Evolutionary conservation across 2,888 invertebrate genomes (phyloP), one percentile per base, ranked within the genome.

Genomic region (Odontomyia ornata): DNA sequence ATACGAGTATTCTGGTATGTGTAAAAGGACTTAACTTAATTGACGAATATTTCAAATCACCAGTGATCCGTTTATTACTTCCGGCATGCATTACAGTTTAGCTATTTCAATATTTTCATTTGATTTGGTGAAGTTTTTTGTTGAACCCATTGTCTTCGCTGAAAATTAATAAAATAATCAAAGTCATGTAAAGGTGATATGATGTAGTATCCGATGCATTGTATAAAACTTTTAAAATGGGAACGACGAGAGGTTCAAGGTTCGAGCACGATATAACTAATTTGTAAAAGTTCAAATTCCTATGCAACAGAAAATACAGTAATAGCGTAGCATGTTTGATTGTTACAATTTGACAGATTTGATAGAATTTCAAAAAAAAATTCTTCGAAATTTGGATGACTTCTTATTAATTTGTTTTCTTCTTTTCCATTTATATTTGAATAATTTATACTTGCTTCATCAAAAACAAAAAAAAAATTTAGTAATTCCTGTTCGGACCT

Each of bases 91-190:
- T n/a, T n/a, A n/a, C n/a, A n/a, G n/a, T n/a, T n/a, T n/a, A n/a
- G n/a, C n/a, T n/a, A n/a, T n/a, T n/a, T n/a, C n/a, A n/a, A n/a
- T n/a, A n/a, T n/a, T n/a, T n/a, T n/a, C n/a, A n/a, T n/a, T n/a
- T n/a, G 85, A 95, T 95, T 85, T 94, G 93, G 85, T 99, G 99
- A 47, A 99, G 92, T 80, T 92, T 92, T 85, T 95, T 96, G 86
- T 98, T 99, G 83, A 99, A 97, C 0, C 92, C 89, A 81, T 98
- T 97, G 85, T 99, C 99, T 87, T 99, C 99, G 52, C 97, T 98
- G 4, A 99, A 88, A 82, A 99, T 98, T 1, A 99, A 89, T 30
- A 99, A 88, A 43, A 99, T 95, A 80, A 99, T 99, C 1, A 99
- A 90, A 0, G 98, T 97, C 97, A 99, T n/a, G n/a, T n/a, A n/a